phyloP scores from a whole-genome alignment of 2,797 vertebrate genomes.

The Microctenopoma stevenorrisi region DNA sequence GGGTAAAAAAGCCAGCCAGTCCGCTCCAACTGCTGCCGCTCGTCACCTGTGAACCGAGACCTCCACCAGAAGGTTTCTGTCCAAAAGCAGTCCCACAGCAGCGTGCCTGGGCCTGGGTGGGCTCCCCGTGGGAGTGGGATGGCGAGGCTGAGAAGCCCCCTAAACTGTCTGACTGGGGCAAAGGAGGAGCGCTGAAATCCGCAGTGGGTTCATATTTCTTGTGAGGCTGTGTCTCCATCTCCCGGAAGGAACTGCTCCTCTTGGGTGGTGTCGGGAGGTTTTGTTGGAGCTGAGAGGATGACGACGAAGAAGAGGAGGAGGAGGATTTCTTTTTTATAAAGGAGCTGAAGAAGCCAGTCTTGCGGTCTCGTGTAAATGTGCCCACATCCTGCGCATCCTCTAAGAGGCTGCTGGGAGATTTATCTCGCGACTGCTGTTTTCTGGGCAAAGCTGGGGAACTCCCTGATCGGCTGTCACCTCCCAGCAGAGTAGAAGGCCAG shows the following conservation, averaged over 20 bases:
- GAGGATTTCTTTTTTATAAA: slow-evolving; percentile 96
- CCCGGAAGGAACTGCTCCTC: slow-evolving; percentile 96
- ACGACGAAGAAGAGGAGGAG: slow-evolving; percentile 78
- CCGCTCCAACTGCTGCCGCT: slow-evolving; percentile 92
- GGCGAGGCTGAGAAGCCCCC: slow-evolving; percentile 83
- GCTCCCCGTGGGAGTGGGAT: slow-evolving; percentile 88
- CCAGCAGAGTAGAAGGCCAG: slow-evolving; percentile 76
- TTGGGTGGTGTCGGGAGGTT: slow-evolving; percentile 95
- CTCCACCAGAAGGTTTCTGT: slow-evolving; percentile 88
- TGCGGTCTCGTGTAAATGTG: slow-evolving; percentile 94
- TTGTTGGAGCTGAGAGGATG: slow-evolving; percentile 82
- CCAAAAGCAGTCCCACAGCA: slow-evolving; percentile 93
- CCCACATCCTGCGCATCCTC: slow-evolving; percentile 92
- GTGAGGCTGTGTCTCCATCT: slow-evolving; percentile 98
- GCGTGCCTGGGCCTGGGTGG: slow-evolving; percentile 88
- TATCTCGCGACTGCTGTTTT: slow-evolving; percentile 95
- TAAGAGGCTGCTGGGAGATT: slow-evolving; percentile 92
- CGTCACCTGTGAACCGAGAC: slow-evolving; percentile 82
- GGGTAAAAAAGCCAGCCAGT: slow-evolving; percentile 97
- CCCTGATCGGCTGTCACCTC: slow-evolving; percentile 77
- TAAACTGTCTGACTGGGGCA: slow-evolving; percentile 90
- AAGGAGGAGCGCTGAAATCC: slow-evolving; percentile 87
- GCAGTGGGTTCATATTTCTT: slow-evolving; percentile 96
- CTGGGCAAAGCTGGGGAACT: slow-evolving; percentile 95
- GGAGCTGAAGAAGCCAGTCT: slow-evolving; percentile 98